Evolutionary conservation across 2,888 invertebrate species (phyloP).

Genomic region (Bembecia ichneumoniformis): DNA sequence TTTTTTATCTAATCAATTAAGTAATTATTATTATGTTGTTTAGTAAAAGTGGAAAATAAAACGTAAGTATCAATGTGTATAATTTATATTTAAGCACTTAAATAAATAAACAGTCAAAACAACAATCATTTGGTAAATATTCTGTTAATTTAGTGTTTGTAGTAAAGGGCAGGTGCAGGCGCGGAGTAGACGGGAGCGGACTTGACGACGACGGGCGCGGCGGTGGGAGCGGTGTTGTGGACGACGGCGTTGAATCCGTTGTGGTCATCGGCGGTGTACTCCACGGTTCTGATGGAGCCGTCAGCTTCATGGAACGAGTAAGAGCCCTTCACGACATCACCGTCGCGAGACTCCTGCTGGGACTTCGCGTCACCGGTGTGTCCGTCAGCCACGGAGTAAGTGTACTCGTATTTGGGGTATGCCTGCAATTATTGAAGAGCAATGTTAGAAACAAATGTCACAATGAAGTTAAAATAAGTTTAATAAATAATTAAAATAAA

Average conservation of each 20-base stretch:
- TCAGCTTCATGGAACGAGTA: constrained; percentile 66
- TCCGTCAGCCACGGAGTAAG: constrained; percentile 54
- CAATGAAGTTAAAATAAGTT: no score
- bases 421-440: constrained; percentile 23
- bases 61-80: neutral
- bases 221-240: constrained; percentile 22
- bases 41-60: neutral
- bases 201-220: constrained; percentile 21
- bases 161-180: constrained; percentile 12
- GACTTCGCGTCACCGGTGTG: constrained; percentile 65
- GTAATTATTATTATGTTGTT: no score
- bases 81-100: neutral
- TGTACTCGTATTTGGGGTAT: constrained; percentile 58
- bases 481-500: no score
- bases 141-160: constrained; percentile 11
- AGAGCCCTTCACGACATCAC: constrained; percentile 69
- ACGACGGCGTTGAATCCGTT: constrained; percentile 47
- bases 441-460: no score
- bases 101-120: neutral
- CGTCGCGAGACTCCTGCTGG: constrained; percentile 59
- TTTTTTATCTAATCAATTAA: no score
- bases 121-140: constrained; percentile 2
- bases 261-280: constrained; percentile 61
- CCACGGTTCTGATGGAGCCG: constrained; percentile 62
- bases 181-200: constrained; percentile 19